phyloP scores from a whole-genome alignment of 2,113 vertebrate species.

The Apodemus speciosus region DNA sequence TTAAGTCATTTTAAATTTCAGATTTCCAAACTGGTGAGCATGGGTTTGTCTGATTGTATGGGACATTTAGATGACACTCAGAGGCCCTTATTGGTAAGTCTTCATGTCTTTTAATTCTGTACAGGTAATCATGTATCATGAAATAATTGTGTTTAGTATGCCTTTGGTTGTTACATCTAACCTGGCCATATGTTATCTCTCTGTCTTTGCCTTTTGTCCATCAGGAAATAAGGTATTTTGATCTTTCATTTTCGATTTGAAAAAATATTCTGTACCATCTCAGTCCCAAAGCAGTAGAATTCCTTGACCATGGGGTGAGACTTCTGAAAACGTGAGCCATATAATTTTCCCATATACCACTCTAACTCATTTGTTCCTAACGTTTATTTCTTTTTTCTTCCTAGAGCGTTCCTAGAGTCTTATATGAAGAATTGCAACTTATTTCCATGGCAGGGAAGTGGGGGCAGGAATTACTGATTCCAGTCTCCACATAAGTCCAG shows the following conservation, averaged over 20 bases:
- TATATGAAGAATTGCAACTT: neutral
- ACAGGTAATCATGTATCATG: neutral
- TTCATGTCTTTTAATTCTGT: neutral
- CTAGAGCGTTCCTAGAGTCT: neutral
- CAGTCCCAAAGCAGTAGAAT: neutral
- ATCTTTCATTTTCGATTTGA: neutral
- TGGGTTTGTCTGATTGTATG: neutral
- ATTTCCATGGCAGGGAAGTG: neutral
- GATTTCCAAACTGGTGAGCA: neutral
- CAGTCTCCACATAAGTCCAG: neutral
- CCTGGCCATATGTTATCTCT: neutral
- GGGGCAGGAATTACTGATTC: neutral
- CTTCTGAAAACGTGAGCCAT: neutral
- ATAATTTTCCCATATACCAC: neutral
- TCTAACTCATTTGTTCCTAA: neutral
- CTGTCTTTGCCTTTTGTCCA: neutral
- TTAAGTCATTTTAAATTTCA: neutral
- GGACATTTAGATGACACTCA: neutral
- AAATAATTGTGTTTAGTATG: neutral
- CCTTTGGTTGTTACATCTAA: too few species aligned
- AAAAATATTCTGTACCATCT: neutral
- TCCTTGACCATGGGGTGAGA: neutral
- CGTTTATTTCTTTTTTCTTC: neutral
- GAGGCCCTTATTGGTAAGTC: neutral
- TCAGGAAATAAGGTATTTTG: neutral